These are phyloP conservation scores for Diloba caeruleocephala DNA, from an alignment of 2,888 invertebrate genomes.

Conservation along the genomic window DNA sequence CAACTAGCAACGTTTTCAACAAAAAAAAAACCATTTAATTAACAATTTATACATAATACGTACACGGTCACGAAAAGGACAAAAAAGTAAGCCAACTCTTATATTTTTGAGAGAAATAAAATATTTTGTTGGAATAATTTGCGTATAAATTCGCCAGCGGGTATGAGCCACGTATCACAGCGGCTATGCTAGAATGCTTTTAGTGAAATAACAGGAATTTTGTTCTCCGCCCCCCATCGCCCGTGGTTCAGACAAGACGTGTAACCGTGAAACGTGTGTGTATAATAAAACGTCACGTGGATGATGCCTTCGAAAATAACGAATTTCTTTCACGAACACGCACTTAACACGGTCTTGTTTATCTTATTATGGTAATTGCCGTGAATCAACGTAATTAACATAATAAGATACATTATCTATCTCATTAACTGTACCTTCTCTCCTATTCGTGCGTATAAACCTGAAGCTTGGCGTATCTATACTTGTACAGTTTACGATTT, in stretches of 20 bases:
- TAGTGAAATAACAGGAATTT: slow-evolving; percentile 70
- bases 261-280: slow-evolving; percentile 26
- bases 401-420: slow-evolving; percentile 31
- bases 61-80: slow-evolving; percentile 17
- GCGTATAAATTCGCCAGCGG: slow-evolving; percentile 49
- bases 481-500: slow-evolving; percentile 25
- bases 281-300: slow-evolving; percentile 12
- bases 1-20: no score
- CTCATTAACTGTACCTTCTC: slow-evolving; percentile 10
- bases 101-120: slow-evolving; percentile 44
- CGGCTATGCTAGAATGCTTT: slow-evolving; percentile 65
- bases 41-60: slow-evolving; percentile 22
- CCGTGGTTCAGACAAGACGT: slow-evolving; percentile 29
- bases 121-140: slow-evolving; percentile 55
- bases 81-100: slow-evolving; percentile 21
- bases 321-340: slow-evolving; percentile 17
- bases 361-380: slow-evolving; percentile 31
- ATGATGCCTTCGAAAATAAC: slow-evolving; percentile 2
- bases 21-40: slow-evolving; percentile 32
- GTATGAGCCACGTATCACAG: slow-evolving; percentile 44
- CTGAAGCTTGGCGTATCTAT: slow-evolving; percentile 2
- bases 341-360: slow-evolving; percentile 12
- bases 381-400: slow-evolving; percentile 25
- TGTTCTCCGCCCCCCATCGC: slow-evolving; percentile 35
- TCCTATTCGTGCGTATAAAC: slow-evolving; percentile 12